phyloP scores from a whole-genome alignment of 1,140 invertebrate genomes.

The Sipha flava region DNA sequence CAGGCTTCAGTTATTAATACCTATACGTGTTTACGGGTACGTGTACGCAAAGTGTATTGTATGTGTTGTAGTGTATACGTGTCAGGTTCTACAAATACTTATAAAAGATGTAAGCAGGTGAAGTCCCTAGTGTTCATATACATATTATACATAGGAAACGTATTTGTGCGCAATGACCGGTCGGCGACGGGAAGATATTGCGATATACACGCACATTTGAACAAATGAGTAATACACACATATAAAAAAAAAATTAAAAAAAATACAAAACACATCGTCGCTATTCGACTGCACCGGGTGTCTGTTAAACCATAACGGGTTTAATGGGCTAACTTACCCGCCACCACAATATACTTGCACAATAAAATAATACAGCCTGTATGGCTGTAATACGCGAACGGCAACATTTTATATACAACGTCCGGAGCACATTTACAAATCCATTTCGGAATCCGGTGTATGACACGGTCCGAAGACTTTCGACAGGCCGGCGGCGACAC shows the following conservation, averaged over 20 bases:
- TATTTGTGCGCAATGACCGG: background rate
- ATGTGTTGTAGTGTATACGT: too few species aligned
- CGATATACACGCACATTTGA: background rate
- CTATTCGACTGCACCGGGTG: background rate
- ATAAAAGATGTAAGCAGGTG: too few species aligned
- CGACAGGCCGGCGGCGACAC: background rate
- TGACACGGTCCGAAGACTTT: constrained; percentile 4
- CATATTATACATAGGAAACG: background rate
- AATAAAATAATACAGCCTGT: too few species aligned
- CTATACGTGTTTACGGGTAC: too few species aligned
- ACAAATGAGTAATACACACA: background rate
- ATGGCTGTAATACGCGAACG: background rate
- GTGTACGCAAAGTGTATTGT: too few species aligned
- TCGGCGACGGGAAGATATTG: background rate
- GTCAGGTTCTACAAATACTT: too few species aligned
- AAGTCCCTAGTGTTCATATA: too few species aligned
- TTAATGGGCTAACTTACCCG: background rate
- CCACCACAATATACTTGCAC: too few species aligned
- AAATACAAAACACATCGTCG: background rate
- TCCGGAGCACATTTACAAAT: background rate
- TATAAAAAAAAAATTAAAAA: too few species aligned
- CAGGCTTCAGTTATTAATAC: too few species aligned
- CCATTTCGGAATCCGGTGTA: background rate
- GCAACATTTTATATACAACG: background rate
- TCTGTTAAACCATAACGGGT: background rate